A percentile compares a stretch with the other conserved stretches of the same genome.
phyloP scores from a whole-genome alignment of 2,888 invertebrate species.

The Plagodis dolabraria region DNA sequence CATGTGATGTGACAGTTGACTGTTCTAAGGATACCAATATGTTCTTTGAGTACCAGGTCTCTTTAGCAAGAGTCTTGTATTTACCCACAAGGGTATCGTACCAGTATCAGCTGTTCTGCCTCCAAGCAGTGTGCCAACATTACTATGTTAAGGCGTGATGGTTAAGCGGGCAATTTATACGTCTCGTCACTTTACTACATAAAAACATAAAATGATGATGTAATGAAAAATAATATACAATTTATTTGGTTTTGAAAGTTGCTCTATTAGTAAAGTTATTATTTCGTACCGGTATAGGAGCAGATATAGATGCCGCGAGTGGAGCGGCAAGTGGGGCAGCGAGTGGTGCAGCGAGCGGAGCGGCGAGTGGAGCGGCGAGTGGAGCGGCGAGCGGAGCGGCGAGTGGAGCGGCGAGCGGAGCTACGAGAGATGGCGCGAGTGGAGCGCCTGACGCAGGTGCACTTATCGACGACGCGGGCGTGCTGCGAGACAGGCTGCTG shows the following conservation, averaged over 20 bases:
- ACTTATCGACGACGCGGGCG: slow-evolving; percentile 78
- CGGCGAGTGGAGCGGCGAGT: slow-evolving; percentile 10
- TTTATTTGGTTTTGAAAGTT: no score
- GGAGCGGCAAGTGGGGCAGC: slow-evolving; percentile 65
- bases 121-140: no score
- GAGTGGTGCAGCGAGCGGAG: slow-evolving; percentile 61
- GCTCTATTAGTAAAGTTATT: no score
- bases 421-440: slow-evolving; percentile 60
- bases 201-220: no score
- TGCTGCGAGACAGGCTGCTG: slow-evolving; percentile 91
- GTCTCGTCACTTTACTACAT: neutral
- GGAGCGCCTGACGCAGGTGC: slow-evolving; percentile 60
- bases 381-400: slow-evolving; percentile 60
- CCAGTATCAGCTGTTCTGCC: no score
- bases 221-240: no score
- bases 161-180: neutral
- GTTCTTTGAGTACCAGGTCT: no score
- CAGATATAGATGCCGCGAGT: slow-evolving; percentile 60
- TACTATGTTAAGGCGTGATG: neutral
- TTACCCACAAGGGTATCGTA: no score
- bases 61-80: no score
- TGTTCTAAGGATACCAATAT: no score
- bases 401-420: slow-evolving; percentile 64
- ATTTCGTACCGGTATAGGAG: slow-evolving; percentile 56
- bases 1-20: no score